Base-by-base conservation (phyloP, 2,113 vertebrate genomes). In the Boulengerochromis microlepis region DNA sequence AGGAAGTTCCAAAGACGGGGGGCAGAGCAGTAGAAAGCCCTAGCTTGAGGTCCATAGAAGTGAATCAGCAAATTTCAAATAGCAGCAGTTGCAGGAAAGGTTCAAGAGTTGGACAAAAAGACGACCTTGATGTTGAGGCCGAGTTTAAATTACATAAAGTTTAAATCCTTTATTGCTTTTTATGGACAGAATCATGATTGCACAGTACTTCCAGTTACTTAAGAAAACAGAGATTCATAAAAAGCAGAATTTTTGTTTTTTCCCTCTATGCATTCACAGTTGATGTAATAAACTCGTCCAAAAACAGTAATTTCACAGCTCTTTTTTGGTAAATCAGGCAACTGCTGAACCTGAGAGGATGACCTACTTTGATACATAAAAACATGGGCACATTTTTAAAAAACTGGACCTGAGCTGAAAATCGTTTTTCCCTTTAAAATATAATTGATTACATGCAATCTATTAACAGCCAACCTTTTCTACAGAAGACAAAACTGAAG, bases 251-350 rank as follows among this genome's bases (percentile, higher is more conserved):
- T 76, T 59, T 57, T 1, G 7, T 22, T 22, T 71, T 71, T 42
- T 2, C 2, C n/a, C 31, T 13, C 0, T 1, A 12, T 2, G 10
- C 31, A n/a, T 69, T 4, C 0, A 64, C 0, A 11, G 31, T 19
- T 38, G 64, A 35, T 13, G 33, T 4, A 69, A 69, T 69, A 38
- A 15, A 22, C 64, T 40, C 19, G 0, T 40, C 19, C 64, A 40
- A 40, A 42, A 24, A 15, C 66, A 42, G 66, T 31, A 29, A 59
- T 3, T 66, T 12, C 2, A 2, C 11, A n/a, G 31, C 31, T 66
- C 0, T n/a, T 35, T 1, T 66, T 5, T 3, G 18, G 16, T n/a
- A 3, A 71, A 16, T 71, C 33, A 22, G 64, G 64, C 33, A 38
- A 13, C 33, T 38, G 33, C 18, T 8, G 18, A 69, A 38, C 18